Conservation (phyloP, 2,113 vertebrate species). For the Oceanodroma tethys region DNA sequence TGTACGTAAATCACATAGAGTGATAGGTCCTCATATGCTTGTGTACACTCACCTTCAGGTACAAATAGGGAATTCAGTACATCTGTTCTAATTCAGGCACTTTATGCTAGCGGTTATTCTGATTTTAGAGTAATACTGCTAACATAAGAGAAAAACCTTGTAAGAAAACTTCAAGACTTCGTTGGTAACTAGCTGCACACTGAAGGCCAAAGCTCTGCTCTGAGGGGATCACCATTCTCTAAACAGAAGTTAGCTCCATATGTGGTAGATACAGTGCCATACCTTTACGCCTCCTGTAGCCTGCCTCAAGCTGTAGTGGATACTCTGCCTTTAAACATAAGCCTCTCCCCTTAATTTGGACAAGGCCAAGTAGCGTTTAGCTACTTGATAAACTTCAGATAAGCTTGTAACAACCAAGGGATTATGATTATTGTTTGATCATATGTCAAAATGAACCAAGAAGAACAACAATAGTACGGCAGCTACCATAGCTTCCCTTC, state of each 20-base stretch:
- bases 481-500: not conserved
- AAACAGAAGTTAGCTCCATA: not conserved
- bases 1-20: not conserved
- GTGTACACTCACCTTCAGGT: not conserved
- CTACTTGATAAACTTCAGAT: not conserved
- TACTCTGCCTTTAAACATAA: not conserved
- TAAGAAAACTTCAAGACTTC: not conserved
- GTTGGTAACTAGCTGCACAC: not conserved
- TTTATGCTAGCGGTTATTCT: not conserved
- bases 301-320: not conserved
- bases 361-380: not conserved
- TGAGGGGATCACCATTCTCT: not conserved
- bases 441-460: not conserved
- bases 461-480: not conserved
- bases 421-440: not conserved
- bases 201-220: not conserved
- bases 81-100: not conserved
- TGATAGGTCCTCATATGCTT: not conserved
- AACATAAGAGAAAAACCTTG: not conserved
- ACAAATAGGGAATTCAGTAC: not conserved
- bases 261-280: not conserved
- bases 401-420: not conserved
- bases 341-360: not conserved
- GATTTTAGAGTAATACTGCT: not conserved
- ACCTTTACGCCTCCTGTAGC: not conserved